These are phyloP conservation scores for Hartigia nigra DNA, from an alignment of 2,888 invertebrate species.

Conservation along the genomic window DNA sequence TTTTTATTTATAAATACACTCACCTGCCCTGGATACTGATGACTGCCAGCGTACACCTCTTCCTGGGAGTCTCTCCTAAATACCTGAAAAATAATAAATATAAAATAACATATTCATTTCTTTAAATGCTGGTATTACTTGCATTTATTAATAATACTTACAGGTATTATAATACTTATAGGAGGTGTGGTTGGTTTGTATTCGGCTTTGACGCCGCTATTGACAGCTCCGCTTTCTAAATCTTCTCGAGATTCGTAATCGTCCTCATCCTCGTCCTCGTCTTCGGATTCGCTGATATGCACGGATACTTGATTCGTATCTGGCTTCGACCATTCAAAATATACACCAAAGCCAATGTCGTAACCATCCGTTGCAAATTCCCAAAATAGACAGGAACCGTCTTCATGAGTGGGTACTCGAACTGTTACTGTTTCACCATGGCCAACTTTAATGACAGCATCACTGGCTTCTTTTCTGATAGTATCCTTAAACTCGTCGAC, in stretches of 20 bases:
- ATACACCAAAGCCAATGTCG: constrained; percentile 97
- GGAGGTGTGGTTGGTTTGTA: constrained; percentile 54
- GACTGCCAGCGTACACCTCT: constrained; percentile 97
- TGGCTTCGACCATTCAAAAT: constrained; percentile 96
- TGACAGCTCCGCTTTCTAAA: constrained; percentile 65
- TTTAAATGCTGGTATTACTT: background rate
- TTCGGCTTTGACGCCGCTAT: constrained; percentile 46
- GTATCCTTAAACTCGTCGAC: constrained; percentile 91
- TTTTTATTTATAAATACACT: constrained; percentile 60
- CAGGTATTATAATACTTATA: constrained; percentile 59
- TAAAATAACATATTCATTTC: background rate
- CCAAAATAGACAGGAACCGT: constrained; percentile 96
- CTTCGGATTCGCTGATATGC: constrained; percentile 95
- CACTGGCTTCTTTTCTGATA: constrained; percentile 82
- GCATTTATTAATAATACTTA: constrained; percentile 39
- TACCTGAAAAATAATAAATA: constrained; percentile 77
- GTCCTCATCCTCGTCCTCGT: constrained; percentile 83
- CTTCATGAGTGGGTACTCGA: constrained; percentile 94
- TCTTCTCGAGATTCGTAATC: constrained; percentile 72
- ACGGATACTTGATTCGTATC: constrained; percentile 89
- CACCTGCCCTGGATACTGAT: constrained; percentile 87
- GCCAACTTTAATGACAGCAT: constrained; percentile 91
- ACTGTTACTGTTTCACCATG: constrained; percentile 98
- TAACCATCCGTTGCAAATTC: constrained; percentile 99
- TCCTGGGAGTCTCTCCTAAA: constrained; percentile 96